These are phyloP conservation scores for Lissocephala sabroskyi DNA, from an alignment of 2,888 invertebrate species.

Conservation along the genomic window DNA sequence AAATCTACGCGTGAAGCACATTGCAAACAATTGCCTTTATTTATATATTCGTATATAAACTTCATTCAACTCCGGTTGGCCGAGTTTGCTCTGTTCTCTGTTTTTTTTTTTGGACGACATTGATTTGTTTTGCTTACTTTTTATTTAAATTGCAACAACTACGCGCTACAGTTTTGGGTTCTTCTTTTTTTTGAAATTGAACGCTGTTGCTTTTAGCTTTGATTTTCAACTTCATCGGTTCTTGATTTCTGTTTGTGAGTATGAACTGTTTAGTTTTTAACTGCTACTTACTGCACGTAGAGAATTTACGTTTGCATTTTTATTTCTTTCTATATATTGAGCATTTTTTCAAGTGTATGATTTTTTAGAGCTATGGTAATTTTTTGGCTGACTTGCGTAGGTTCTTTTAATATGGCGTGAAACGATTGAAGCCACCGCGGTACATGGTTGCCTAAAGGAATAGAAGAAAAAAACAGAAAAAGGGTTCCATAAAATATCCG, in stretches of 20 bases:
- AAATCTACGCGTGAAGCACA: constrained; percentile 62
- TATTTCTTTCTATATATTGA: constrained; percentile 49
- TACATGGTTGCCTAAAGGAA: constrained; percentile 87
- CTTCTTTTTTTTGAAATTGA: constrained; percentile 20
- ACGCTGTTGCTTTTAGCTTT: constrained; percentile 41
- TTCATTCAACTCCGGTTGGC: constrained; percentile 35
- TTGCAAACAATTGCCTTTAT: constrained; percentile 54
- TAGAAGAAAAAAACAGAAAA: constrained; percentile 8
- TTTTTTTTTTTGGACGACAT: constrained; percentile 66
- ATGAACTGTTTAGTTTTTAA: constrained; percentile 42
- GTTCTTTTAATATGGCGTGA: constrained; percentile 87
- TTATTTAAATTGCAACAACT: constrained; percentile 50
- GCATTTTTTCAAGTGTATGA: constrained; percentile 55
- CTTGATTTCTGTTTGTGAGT: constrained; percentile 1
- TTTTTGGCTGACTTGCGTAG: constrained; percentile 56
- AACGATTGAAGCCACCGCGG: constrained; percentile 95
- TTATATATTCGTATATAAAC: constrained; percentile 35
- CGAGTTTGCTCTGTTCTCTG: no score
- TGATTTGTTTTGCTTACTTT: constrained; percentile 54
- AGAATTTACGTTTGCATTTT: constrained; percentile 39
- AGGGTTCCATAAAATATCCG: neutral
- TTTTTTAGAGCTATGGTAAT: constrained; percentile 45
- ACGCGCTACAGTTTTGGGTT: constrained; percentile 20
- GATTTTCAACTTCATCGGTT: constrained; percentile 49
- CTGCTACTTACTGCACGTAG: constrained; percentile 55